Percentiles rank a stretch among this genome's conserved stretches.
Conservation (phyloP, 2,888 invertebrate species). For the Entomobrya proxima region DNA sequence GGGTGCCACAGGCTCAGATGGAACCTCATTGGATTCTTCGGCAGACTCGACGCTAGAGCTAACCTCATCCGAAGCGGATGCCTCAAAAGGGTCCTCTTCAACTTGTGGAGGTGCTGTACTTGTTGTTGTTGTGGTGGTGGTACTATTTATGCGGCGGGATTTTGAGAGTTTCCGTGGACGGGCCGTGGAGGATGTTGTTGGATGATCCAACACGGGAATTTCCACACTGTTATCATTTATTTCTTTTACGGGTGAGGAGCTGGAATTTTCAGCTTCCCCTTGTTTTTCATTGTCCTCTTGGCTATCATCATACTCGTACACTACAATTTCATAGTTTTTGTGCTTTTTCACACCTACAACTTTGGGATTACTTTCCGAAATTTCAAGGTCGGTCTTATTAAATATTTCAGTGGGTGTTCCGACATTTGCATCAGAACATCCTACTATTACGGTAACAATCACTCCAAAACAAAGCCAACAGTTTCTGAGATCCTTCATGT, state of each 20-base stretch:
- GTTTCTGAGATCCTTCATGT: background rate
- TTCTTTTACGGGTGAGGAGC: background rate
- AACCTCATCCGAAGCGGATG: slow-evolving; percentile 35
- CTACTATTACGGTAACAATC: slow-evolving; percentile 34
- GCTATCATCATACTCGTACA: slow-evolving; percentile 69
- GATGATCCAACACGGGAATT: slow-evolving; percentile 49
- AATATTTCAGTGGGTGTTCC: slow-evolving; percentile 54
- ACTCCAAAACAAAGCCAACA: background rate
- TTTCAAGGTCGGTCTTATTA: slow-evolving; percentile 56
- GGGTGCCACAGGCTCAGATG: background rate
- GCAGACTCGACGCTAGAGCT: slow-evolving; percentile 31
- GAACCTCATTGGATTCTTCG: background rate
- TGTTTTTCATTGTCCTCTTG: slow-evolving; percentile 26
- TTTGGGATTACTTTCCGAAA: slow-evolving; percentile 48
- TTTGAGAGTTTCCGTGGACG: background rate
- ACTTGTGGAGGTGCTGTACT: background rate
- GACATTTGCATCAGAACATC: slow-evolving; percentile 45
- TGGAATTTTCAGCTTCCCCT: background rate
- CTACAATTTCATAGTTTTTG: slow-evolving; percentile 72
- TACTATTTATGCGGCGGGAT: background rate
- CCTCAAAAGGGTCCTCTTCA: slow-evolving; percentile 23
- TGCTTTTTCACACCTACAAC: slow-evolving; percentile 71
- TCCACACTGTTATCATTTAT: slow-evolving; percentile 51
- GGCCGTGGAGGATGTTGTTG: slow-evolving; percentile 26
- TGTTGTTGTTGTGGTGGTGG: slow-evolving; percentile 38